Conservation (phyloP, 1,140 invertebrate species). For the Cardiocondyla obscurior region DNA sequence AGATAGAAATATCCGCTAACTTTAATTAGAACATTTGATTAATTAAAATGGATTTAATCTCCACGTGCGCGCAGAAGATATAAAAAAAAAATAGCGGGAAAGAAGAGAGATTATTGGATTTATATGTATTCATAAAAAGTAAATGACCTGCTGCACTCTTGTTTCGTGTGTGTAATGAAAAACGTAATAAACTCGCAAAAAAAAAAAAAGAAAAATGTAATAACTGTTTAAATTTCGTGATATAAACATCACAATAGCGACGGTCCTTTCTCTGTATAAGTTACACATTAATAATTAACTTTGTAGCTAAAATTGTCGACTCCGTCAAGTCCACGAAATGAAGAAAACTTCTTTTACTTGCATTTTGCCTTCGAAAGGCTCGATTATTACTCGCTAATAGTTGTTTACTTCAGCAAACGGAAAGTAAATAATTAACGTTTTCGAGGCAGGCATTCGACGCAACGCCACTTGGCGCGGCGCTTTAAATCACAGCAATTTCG, state of each 20-base stretch:
- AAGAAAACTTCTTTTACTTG: neutral
- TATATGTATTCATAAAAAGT: neutral
- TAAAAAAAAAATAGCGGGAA: neutral
- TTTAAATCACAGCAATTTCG: constrained; percentile 51
- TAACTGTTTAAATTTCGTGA: neutral
- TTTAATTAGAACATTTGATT: neutral
- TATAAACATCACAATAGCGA: neutral
- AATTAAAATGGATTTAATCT: constrained; percentile 8
- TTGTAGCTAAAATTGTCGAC: neutral
- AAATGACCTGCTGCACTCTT: neutral
- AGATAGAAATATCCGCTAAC: neutral
- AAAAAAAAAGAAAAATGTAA: neutral
- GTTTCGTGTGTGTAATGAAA: neutral
- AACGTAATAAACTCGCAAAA: neutral
- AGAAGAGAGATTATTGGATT: neutral
- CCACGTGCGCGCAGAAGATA: neutral
- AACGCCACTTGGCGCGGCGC: constrained; percentile 2
- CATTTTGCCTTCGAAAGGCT: neutral
- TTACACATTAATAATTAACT: neutral
- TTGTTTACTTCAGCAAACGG: constrained; percentile 28
- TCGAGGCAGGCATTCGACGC: constrained; percentile 18
- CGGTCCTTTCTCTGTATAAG: neutral
- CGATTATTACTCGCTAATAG: constrained; percentile 39
- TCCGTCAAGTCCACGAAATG: neutral
- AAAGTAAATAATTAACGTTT: constrained; percentile 5